A percentile compares a stretch with the other conserved stretches of the same genome.
These are phyloP conservation scores for Gymnopithys bicolor DNA, from an alignment of 2,797 vertebrate genomes.

Conservation along the genomic window DNA sequence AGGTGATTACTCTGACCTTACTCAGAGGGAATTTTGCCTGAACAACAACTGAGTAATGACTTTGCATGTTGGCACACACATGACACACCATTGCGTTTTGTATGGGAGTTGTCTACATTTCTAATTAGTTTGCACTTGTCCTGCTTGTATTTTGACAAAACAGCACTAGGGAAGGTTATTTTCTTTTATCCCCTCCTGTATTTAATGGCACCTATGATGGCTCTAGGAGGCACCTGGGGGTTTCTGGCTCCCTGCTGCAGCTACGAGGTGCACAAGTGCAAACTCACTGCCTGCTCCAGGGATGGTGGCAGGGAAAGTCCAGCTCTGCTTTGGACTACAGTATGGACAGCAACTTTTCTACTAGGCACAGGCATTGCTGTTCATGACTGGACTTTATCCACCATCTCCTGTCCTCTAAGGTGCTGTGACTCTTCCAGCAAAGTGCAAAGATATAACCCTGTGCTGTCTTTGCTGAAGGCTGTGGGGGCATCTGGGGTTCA, in stretches of 20 bases:
- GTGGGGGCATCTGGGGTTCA: background rate
- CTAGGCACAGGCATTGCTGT: background rate
- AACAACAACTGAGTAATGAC: constrained; percentile 70
- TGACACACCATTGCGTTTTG: constrained; percentile 49
- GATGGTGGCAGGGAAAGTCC: background rate
- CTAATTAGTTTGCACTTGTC: constrained; percentile 61
- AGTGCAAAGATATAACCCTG: background rate
- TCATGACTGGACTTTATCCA: background rate
- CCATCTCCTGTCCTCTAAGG: rapidly evolving
- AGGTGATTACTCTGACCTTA: constrained; percentile 66
- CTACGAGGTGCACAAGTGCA: background rate
- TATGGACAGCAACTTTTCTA: background rate
- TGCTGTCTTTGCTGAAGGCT: background rate
- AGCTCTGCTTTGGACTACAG: background rate
- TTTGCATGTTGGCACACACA: constrained; percentile 55
- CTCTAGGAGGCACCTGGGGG: background rate
- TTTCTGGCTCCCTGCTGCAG: background rate
- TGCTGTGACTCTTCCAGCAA: background rate
- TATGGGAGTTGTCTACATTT: constrained; percentile 65
- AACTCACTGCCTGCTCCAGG: background rate
- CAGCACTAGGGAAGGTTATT: background rate
- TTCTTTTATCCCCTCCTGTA: background rate
- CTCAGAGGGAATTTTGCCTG: constrained; percentile 65
- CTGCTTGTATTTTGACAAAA: constrained; percentile 49
- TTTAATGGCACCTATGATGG: background rate